Evolutionary conservation across 1,140 invertebrate species (phyloP).

Genomic region (Hyphantria cunea): DNA sequence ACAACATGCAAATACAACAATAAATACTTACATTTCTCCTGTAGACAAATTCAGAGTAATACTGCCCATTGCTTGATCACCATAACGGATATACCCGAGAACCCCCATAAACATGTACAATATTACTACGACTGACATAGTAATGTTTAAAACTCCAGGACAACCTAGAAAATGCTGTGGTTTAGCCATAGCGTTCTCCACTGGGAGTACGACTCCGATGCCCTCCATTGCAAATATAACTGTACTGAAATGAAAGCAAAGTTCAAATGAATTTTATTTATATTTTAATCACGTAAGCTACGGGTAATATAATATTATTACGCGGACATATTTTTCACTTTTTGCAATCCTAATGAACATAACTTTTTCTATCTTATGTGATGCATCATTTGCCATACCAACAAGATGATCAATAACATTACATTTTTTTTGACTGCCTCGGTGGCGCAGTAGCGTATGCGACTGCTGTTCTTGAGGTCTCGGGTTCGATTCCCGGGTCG

Average conservation of each 20-base stretch:
- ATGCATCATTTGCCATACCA: no score
- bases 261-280: not conserved
- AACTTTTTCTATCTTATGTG: no score
- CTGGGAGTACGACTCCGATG: constrained; percentile 92
- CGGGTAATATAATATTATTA: no score
- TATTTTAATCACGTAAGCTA: no score
- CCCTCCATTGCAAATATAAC: constrained; percentile 93
- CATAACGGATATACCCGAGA: constrained; percentile 92
- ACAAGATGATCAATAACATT: no score
- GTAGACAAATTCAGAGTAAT: constrained; percentile 88
- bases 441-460: no score
- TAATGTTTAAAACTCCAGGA: constrained; percentile 91
- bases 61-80: constrained; percentile 84
- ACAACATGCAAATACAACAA: no score
- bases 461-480: no score
- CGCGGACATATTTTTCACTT: no score
- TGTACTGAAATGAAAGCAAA: constrained; percentile 80
- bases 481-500: no score
- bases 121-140: constrained; percentile 89
- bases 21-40: constrained; percentile 82
- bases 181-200: constrained; percentile 93
- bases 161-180: constrained; percentile 91
- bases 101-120: constrained; percentile 92
- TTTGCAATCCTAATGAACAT: no score
- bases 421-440: no score